Conservation (phyloP, 2,888 invertebrate genomes). For the Myopa tessellatipennis region DNA sequence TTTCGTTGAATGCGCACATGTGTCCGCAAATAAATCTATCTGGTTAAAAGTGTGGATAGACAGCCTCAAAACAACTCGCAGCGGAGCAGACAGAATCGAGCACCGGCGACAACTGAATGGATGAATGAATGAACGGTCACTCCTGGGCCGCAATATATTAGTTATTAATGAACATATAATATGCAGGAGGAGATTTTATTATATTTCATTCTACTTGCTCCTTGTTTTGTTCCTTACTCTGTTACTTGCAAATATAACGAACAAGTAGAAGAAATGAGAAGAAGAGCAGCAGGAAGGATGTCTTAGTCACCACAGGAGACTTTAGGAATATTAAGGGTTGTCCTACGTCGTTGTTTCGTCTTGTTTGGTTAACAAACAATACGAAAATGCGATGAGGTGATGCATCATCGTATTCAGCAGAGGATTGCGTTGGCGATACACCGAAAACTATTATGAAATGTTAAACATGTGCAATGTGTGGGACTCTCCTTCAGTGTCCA, state of each 20-base stretch:
- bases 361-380: neutral
- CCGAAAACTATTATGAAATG: conserved; percentile 17
- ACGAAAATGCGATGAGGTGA: conserved; percentile 5
- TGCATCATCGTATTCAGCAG: neutral
- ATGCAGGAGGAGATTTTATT: conserved; percentile 41
- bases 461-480: neutral
- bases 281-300: no score
- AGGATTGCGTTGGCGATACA: conserved; percentile 11
- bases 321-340: conserved; percentile 47
- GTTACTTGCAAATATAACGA: no score
- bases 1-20: no score
- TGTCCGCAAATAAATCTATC: conserved; percentile 4
- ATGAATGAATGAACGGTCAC: conserved; percentile 23
- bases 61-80: neutral
- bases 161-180: conserved; percentile 59
- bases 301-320: neutral
- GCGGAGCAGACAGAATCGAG: no score
- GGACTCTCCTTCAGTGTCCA: no score
- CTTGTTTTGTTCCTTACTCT: conserved; percentile 22
- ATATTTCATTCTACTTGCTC: conserved; percentile 29
- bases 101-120: no score
- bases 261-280: no score
- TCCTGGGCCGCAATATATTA: conserved; percentile 56
- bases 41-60: conserved; percentile 8
- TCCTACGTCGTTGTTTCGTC: neutral